Conservation (phyloP, 2,113 vertebrate genomes). For the Trogon melanurus region DNA sequence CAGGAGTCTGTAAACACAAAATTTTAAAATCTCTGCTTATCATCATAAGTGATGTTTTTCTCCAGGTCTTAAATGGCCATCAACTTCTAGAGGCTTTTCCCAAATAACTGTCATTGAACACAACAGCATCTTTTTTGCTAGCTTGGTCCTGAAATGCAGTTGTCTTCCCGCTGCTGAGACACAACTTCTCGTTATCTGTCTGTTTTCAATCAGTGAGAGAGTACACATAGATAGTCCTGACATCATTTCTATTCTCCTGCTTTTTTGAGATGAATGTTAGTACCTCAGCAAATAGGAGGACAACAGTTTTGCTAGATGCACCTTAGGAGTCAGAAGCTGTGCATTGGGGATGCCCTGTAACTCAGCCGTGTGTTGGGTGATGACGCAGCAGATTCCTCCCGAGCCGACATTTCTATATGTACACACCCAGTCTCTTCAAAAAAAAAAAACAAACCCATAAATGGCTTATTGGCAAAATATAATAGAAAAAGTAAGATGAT, state of each 20-base stretch:
- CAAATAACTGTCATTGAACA: conserved; percentile 29
- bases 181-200: background rate
- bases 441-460: background rate
- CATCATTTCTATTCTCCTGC: background rate
- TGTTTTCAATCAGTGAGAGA: background rate
- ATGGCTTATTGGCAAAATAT: background rate
- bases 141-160: background rate
- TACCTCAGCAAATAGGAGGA: background rate
- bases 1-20: conserved; percentile 1
- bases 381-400: conserved; percentile 37
- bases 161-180: background rate
- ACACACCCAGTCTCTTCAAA: background rate
- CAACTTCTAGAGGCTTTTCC: conserved; percentile 21
- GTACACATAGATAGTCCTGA: background rate
- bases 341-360: background rate
- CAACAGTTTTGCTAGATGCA: background rate
- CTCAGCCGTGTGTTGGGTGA: background rate
- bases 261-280: background rate
- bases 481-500: background rate
- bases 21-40: conserved; percentile 21
- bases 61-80: conserved; percentile 44
- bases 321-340: background rate
- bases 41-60: conserved; percentile 30
- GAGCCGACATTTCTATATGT: background rate
- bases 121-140: background rate